phyloP scores from a whole-genome alignment of 2,113 vertebrate species.

The Pomatorhinus ruficollis region DNA sequence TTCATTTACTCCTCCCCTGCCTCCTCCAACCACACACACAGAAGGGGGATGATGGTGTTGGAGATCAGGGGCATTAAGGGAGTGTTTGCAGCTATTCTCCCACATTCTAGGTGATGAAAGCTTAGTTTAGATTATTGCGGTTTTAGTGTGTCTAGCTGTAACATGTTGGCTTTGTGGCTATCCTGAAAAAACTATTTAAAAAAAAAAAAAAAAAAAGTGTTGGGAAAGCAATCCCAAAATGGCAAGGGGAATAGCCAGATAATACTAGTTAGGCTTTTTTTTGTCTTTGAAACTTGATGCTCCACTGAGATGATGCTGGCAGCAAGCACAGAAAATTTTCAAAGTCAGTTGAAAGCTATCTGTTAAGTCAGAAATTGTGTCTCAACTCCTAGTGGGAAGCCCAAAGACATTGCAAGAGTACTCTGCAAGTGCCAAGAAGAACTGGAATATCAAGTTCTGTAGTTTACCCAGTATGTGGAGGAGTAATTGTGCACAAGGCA shows the following conservation, averaged over 20 bases:
- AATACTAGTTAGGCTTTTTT: not conserved
- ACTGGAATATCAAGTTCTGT: constrained; percentile 10
- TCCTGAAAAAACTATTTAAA: not conserved
- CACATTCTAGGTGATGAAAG: not conserved
- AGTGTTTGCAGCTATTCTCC: not conserved
- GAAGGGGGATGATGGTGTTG: not conserved
- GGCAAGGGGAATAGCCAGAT: not conserved
- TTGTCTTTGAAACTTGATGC: not conserved
- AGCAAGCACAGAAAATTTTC: not conserved
- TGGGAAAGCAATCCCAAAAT: not conserved
- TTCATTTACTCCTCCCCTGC: not conserved
- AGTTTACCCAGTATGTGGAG: not conserved
- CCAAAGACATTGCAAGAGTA: not conserved
- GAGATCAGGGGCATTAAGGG: not conserved
- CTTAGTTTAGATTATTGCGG: not conserved
- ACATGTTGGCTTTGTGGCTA: not conserved
- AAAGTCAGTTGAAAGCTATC: not conserved
- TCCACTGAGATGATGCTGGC: not conserved
- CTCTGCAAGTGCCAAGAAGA: not conserved
- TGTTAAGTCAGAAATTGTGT: not conserved
- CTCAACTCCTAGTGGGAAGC: not conserved
- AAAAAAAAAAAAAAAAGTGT: not conserved
- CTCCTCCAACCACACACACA: not conserved
- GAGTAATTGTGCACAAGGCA: not conserved
- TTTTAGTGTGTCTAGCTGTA: not conserved